phyloP scores from a whole-genome alignment of 2,888 invertebrate species.

The Dinocampus coccinellae region DNA sequence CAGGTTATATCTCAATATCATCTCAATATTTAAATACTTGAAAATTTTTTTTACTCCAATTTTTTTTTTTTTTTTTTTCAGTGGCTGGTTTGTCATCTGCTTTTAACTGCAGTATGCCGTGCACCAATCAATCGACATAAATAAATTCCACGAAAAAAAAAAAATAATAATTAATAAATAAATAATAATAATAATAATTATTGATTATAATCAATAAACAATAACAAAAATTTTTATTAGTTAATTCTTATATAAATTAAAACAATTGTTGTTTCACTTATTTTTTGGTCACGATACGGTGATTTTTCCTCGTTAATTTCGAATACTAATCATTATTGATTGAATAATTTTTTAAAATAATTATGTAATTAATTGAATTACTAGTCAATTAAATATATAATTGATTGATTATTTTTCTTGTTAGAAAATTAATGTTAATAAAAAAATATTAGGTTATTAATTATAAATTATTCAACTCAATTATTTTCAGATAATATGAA shows the following conservation, averaged over 20 bases:
- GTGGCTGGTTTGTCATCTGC: constrained; percentile 68
- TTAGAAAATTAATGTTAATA: background rate
- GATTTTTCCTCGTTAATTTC: background rate
- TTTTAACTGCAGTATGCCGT: constrained; percentile 67
- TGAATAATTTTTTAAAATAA: background rate
- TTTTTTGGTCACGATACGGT: background rate
- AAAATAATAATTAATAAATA: too few relatives aligned
- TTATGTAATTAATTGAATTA: background rate
- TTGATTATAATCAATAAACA: too few relatives aligned
- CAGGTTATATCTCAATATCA: background rate
- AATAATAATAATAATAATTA: too few relatives aligned
- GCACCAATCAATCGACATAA: constrained; percentile 47
- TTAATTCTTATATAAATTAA: background rate
- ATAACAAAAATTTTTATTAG: background rate
- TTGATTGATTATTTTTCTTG: constrained; percentile 4
- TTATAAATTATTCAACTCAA: background rate
- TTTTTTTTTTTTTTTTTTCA: constrained; percentile 54
- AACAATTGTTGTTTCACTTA: background rate
- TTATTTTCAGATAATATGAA: constrained; percentile 43
- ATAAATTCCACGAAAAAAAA: constrained; percentile 3
- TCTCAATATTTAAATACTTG: background rate
- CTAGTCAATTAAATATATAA: background rate
- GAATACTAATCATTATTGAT: background rate
- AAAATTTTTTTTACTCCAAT: constrained; percentile 28
- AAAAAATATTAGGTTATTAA: constrained; percentile 8